Evolutionary conservation across 2,113 vertebrate species (phyloP), one percentile per base, ranked within the genome.

Genomic region (Gila orcuttii): DNA sequence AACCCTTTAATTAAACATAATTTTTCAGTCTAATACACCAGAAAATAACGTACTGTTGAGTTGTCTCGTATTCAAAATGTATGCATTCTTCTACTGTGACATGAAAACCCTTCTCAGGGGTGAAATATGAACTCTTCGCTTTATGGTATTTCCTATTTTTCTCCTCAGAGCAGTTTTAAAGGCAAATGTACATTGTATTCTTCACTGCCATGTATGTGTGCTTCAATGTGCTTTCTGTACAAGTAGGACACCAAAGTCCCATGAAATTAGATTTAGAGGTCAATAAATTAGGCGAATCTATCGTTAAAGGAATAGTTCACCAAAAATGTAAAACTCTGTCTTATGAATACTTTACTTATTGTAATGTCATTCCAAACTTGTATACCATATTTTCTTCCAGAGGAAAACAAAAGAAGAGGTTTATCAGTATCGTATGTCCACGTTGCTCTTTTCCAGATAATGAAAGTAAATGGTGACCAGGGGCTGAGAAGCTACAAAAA

Each of bases 101-200:
- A 86, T 39, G 47, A 80, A 87, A 62, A 79, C 83, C 45, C 79
- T 85, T 80, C 82, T 42, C 23, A 17, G 79, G 74, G 82, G 71
- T 85, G 83, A 79, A 74, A 78, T 64, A 82, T 82, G 79, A 78
- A 79, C 81, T 87, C 82, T 69, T 82, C 71, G 62, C 83, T 59
- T 73, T 83, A 59, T 87, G 86, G 64, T 42, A 69, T 82, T 85
- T 78, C 86, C 73, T 83, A 39, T 82, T 79, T 78, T 89, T 62
- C 85, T 59, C 69, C 66, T 76, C 45, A 13, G 42, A 86, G 79
- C 82, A 57, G 45, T 87, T 89, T 79, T 64, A 73, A 52, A 79
- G 68, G 19, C 69, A 66, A 71, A 31, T 82, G 82, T 42, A 77
- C 75, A 66, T 85, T 55, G 19, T 85, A 52, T 66, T 17, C 42